Conservation (phyloP, 1,140 invertebrate species). For the Amyelois transitella region DNA sequence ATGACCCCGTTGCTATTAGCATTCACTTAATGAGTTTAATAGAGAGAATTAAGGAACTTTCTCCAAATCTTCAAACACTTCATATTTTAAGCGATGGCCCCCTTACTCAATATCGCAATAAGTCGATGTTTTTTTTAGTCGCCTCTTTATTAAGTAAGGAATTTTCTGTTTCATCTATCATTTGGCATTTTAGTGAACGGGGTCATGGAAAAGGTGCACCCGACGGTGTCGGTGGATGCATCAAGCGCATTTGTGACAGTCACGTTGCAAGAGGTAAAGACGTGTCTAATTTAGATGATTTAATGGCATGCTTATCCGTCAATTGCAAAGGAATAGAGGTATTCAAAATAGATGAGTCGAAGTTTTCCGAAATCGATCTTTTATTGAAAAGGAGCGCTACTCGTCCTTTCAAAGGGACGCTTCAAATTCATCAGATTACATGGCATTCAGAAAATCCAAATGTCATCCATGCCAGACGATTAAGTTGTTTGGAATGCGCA, state of each 20-base stretch:
- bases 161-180: too few relatives aligned
- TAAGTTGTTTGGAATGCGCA: slow-evolving; percentile 7
- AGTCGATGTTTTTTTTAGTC: too few relatives aligned
- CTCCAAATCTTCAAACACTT: too few relatives aligned
- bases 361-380: slow-evolving; percentile 7
- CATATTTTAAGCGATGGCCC: too few relatives aligned
- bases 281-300: slow-evolving; percentile 4
- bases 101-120: too few relatives aligned
- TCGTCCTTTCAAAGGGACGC: slow-evolving; percentile 14
- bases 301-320: slow-evolving; percentile 6
- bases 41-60: too few relatives aligned
- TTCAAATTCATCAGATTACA: slow-evolving; percentile 5
- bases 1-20: too few relatives aligned
- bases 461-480: slow-evolving; percentile 5
- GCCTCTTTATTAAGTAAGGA: too few relatives aligned
- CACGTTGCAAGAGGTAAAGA: slow-evolving; percentile 10
- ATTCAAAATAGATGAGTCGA: background rate
- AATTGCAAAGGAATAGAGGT: slow-evolving; percentile 3
- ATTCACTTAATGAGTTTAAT: too few relatives aligned
- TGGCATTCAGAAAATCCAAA: background rate
- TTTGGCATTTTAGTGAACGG: slow-evolving; percentile 10
- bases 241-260: slow-evolving; percentile 10
- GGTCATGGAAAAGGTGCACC: slow-evolving; percentile 21
- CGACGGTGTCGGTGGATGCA: slow-evolving; percentile 15
- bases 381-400: background rate